Base-by-base conservation (phyloP, 2,113 vertebrate genomes). In the Peromyscus californicus region DNA sequence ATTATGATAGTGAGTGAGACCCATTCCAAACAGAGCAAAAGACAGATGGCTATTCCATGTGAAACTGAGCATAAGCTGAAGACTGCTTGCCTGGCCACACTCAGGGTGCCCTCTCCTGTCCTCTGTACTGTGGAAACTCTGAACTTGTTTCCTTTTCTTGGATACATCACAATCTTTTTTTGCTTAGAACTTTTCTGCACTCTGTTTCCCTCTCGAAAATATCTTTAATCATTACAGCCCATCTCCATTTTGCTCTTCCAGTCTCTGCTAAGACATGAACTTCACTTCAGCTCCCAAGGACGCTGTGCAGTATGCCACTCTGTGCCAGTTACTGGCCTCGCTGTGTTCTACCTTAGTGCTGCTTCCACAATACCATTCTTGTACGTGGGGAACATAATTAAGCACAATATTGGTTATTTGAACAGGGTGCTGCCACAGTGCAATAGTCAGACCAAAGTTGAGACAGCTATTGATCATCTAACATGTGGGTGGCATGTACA, bases 401-500 rank as follows among this genome's bases (percentile, higher is more conserved):
- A 45, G 33, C 21, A 61, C n/a, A 59, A 48, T 3, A n/a, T 42
- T 15, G 4, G 17, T 39, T 33, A 31, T 21, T 24, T 5, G 7
- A 63, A 22, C 33, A 33, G n/a, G 69, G 31, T 12, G 29, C 31
- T 82, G 31, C 51, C 17, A 12, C 7, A 11, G 3, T 19, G 12
- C 15, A 13, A 10, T 24, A 29, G 59, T 59, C 21, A 19, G 17
- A 24, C 6, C 16, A 26, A 51, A 19, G 17, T 21, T 10, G 31
- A 72, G 76, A 7, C 5, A 7, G 82, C 24, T n/a, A 2, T 29
- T 65, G 12, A 39, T 19, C 16, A 36, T 1, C 21, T 3, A 13
- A 42, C 7, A 16, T 42, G 54, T 7, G 0, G 21, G 3, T 6
- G 15, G 24, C 3, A 2, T 26, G 5, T 5, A 51, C 1, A 29